Evolutionary conservation across 2,113 vertebrate species (phyloP).

Genomic region (Scatophagus argus): DNA sequence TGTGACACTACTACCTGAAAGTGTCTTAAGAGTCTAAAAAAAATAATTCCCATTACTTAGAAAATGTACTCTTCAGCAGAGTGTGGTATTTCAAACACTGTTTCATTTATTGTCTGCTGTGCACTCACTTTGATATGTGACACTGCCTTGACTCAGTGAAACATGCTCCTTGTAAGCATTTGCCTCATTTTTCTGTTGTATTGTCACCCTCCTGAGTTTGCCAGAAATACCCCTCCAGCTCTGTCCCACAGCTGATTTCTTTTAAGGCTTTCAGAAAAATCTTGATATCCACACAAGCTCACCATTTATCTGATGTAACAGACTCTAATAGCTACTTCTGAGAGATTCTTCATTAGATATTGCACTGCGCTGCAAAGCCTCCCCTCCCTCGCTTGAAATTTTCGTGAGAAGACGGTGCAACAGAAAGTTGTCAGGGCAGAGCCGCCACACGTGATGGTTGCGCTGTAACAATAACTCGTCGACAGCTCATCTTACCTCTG

Average conservation of each 20-base stretch:
- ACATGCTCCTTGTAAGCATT: neutral
- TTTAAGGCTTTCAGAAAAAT: constrained; percentile 19
- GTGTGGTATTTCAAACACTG: neutral
- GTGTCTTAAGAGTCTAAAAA: neutral
- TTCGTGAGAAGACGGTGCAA: constrained; percentile 79
- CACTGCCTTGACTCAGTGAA: constrained; percentile 1
- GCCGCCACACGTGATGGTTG: constrained; percentile 66
- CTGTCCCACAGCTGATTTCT: neutral
- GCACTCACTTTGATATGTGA: neutral
- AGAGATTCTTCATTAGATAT: constrained; percentile 71
- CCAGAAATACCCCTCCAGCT: constrained; percentile 4
- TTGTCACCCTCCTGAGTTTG: neutral
- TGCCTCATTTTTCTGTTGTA: neutral
- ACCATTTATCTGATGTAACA: constrained; percentile 56
- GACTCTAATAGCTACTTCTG: constrained; percentile 60
- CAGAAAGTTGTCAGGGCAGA: constrained; percentile 75
- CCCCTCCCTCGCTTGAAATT: constrained; percentile 66
- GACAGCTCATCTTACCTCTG: constrained; percentile 75
- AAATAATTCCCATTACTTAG: neutral
- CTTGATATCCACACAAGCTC: constrained; percentile 39
- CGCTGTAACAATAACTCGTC: constrained; percentile 75
- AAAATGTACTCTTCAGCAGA: neutral
- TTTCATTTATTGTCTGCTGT: neutral
- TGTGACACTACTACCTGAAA: neutral
- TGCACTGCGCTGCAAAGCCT: constrained; percentile 23